Conservation (phyloP, 2,797 vertebrate genomes). For the Xenopus petersii region DNA sequence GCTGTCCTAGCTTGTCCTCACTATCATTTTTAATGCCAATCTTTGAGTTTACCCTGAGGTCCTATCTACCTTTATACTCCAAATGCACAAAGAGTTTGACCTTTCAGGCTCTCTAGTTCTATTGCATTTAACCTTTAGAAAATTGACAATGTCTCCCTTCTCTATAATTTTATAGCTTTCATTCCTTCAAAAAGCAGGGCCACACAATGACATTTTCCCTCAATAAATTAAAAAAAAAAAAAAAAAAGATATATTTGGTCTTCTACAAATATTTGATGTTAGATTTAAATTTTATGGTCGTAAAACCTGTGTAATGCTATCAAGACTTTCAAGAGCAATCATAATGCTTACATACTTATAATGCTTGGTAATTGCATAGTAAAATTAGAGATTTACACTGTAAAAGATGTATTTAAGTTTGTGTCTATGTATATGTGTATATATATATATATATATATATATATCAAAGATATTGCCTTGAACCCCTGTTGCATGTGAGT, state of each 20-base stretch:
- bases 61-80: constrained; percentile 23
- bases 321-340: too few species aligned
- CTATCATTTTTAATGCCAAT: background rate
- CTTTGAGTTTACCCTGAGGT: background rate
- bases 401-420: too few species aligned
- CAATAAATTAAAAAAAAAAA: constrained; percentile 24
- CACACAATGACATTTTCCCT: constrained; percentile 30
- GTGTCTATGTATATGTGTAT: too few species aligned
- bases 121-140: constrained; percentile 43
- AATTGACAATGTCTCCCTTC: constrained; percentile 31
- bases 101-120: constrained; percentile 33
- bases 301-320: background rate
- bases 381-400: too few species aligned
- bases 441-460: too few species aligned
- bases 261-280: constrained; percentile 14
- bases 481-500: too few species aligned
- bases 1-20: background rate
- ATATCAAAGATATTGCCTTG: too few species aligned
- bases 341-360: too few species aligned
- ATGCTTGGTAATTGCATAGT: too few species aligned
- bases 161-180: constrained; percentile 41
- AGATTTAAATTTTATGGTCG: background rate
- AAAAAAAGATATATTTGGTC: constrained; percentile 24
- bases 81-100: constrained; percentile 29
- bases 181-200: constrained; percentile 21